A percentile compares a stretch with the other conserved stretches of the same genome.
Evolutionary conservation across 2,113 vertebrate genomes (phyloP).

Genomic region (Spilogale gracilis): DNA sequence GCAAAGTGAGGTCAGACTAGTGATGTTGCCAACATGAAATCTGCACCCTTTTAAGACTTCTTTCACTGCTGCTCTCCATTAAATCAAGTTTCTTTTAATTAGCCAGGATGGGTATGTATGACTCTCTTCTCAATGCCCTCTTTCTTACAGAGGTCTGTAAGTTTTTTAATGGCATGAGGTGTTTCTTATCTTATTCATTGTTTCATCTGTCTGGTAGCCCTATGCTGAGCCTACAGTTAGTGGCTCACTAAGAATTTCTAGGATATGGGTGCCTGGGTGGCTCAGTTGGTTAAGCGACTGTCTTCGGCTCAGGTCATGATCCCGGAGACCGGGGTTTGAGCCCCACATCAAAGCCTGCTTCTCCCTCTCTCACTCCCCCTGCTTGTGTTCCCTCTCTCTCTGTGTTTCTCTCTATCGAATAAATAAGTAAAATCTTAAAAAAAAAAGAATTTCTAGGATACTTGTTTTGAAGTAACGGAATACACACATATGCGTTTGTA

Average conservation of each 20-base stretch:
- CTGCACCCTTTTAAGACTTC: neutral
- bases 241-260: neutral
- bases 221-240: neutral
- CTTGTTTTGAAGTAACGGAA: neutral
- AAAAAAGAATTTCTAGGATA: neutral
- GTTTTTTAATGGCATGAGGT: neutral
- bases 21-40: neutral
- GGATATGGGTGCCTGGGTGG: neutral
- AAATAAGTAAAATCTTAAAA: too few species aligned
- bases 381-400: too few species aligned
- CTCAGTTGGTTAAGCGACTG: too few species aligned
- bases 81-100: slow-evolving; percentile 6
- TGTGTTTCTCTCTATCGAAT: too few species aligned
- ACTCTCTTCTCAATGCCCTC: neutral
- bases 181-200: neutral
- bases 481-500: neutral
- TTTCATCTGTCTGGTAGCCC: neutral
- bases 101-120: neutral
- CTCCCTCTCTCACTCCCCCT: too few species aligned
- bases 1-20: slow-evolving; percentile 9
- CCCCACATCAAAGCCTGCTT: too few species aligned
- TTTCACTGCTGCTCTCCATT: neutral
- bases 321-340: too few species aligned
- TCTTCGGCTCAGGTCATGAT: too few species aligned
- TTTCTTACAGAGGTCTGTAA: neutral